These are phyloP conservation scores for Hoplodrina blanda DNA, from an alignment of 2,888 invertebrate genomes.

Conservation along the genomic window DNA sequence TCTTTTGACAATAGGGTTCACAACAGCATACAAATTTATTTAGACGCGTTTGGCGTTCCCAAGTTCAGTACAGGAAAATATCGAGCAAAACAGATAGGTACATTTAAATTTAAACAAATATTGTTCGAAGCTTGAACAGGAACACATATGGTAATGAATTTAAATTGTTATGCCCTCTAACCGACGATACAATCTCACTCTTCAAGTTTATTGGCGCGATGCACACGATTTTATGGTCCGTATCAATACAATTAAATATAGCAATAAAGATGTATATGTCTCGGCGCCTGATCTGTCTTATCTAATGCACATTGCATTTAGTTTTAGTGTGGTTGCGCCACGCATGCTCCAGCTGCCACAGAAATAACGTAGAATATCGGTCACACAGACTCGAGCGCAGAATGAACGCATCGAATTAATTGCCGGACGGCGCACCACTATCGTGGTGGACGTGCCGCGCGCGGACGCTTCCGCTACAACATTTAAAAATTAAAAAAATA, in stretches of 20 bases:
- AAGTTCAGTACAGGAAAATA: conserved; percentile 52
- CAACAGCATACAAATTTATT: not conserved
- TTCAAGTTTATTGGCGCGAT: conserved; percentile 39
- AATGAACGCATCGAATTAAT: conserved; percentile 87
- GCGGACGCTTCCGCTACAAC: conserved; percentile 84
- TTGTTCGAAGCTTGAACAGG: conserved; percentile 34
- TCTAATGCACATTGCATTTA: conserved; percentile 88
- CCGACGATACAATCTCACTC: conserved; percentile 27
- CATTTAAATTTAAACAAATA: conserved; percentile 44
- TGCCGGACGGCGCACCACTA: conserved; percentile 83
- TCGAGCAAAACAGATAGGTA: conserved; percentile 31
- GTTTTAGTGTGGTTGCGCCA: conserved; percentile 88
- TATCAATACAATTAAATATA: conserved; percentile 62
- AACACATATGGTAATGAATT: conserved; percentile 43
- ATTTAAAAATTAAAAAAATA: conserved; percentile 69
- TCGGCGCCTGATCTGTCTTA: conserved; percentile 78
- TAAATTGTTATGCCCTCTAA: conserved; percentile 36
- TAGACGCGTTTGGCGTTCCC: conserved; percentile 40
- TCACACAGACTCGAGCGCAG: conserved; percentile 84
- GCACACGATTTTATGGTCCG: conserved; percentile 33
- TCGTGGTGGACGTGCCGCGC: conserved; percentile 82
- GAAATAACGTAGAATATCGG: conserved; percentile 90
- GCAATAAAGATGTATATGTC: conserved; percentile 61
- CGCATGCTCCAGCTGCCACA: conserved; percentile 79
- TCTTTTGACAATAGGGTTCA: not conserved